Evolutionary conservation across 1,140 invertebrate species (phyloP), one percentile per base, ranked within the genome.

Genomic region (Hirudo medicinalis): DNA sequence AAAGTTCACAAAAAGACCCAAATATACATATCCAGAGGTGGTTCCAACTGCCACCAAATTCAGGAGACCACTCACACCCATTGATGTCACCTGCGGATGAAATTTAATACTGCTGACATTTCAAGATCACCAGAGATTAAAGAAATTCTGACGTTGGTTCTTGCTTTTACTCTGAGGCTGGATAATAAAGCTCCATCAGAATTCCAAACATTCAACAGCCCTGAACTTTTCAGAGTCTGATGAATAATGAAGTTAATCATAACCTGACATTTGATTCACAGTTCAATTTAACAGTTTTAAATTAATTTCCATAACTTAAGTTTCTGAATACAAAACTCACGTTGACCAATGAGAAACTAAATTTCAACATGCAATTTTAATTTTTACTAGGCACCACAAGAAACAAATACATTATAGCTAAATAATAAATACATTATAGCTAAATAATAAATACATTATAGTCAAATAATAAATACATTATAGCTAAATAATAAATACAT

Each of bases 1-100:
- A 22, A 63, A 25, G 57, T 63, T 63, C 29, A 22, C 29, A 32
- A 63, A 63, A 20, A 32, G 29, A 20, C 22, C 57, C 57, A 63
- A 25, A 22, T 63, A 32, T 9, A 63, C 22, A 63, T 25, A 25
- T 22, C 57, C 57, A 22, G 22, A 22, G 11, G 22, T 63, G 57
- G 22, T 63, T 22, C 57, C 57, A 22, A 63, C 57, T 22, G 57
- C 57, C 57, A 63, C 57, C 57, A 63, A 32, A 15, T 63, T 25
- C 2, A 63, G 29, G 22, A 63, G 29, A 22, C 22, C 22, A 32
- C 57, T 63, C 11, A 63, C 57, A 13, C 22, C 57, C 29, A 32
- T 32, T 15, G 57, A 63, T n/a, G 57, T 63, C 29, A 63, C 29
- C 57, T 63, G 57, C 1, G 57, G 8, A 19, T 13, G 20, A 25